Percentiles rank a stretch among this genome's conserved stretches.
Evolutionary conservation across 2,797 vertebrate genomes (phyloP).

Genomic region (Ctenopoma kingsleyae): DNA sequence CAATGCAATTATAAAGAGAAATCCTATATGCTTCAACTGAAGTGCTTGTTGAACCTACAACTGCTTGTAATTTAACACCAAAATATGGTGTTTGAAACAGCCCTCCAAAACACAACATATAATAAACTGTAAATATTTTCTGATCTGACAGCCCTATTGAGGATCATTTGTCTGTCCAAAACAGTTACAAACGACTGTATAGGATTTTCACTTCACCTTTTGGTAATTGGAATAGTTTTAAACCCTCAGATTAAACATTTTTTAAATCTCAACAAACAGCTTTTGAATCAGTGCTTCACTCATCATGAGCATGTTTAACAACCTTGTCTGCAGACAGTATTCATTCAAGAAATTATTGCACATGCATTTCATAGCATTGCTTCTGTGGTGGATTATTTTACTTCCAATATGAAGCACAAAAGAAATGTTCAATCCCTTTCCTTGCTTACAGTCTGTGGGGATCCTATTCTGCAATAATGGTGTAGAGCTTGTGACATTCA

Average conservation of each 20-base stretch:
- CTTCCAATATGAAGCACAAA: constrained; percentile 30
- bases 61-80: background rate
- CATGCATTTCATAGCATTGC: constrained; percentile 31
- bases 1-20: background rate
- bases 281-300: background rate
- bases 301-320: background rate
- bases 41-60: no score
- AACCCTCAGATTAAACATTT: no score
- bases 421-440: constrained; percentile 54
- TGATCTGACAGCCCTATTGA: background rate
- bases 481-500: constrained; percentile 83
- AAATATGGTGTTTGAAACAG: background rate
- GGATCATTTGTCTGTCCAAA: background rate
- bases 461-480: constrained; percentile 76
- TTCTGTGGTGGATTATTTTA: constrained; percentile 15
- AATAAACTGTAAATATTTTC: background rate
- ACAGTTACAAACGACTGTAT: background rate
- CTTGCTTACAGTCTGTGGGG: constrained; percentile 69
- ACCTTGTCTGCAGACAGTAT: background rate
- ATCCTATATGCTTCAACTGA: background rate
- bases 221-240: background rate
- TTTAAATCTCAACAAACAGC: background rate
- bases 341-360: constrained; percentile 19
- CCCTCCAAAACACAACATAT: no score
- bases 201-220: background rate